phyloP scores from a whole-genome alignment of 1,140 invertebrate species.

The Oncopodura yosiiana region DNA sequence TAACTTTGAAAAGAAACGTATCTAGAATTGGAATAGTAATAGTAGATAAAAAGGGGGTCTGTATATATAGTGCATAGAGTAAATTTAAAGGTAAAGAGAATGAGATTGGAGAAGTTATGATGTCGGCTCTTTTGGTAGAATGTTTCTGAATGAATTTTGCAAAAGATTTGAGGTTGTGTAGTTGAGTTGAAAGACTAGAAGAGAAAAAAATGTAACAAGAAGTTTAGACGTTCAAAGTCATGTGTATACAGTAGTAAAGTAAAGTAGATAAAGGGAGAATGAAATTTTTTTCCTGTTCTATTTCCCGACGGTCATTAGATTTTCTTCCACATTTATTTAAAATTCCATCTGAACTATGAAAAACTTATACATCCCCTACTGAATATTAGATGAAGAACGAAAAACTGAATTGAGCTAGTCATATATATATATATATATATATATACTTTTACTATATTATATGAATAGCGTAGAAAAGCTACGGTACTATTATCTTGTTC shows the following conservation, averaged over 20 bases:
- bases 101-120: constrained; percentile 1
- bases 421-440: no score
- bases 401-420: no score
- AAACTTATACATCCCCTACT: constrained; percentile 33
- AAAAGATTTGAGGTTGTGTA: constrained; percentile 28
- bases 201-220: constrained; percentile 14
- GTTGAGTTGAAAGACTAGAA: no score
- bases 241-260: neutral
- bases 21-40: no score
- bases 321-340: constrained; percentile 36
- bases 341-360: constrained; percentile 35
- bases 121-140: constrained; percentile 19
- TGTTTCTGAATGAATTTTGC: constrained; percentile 30
- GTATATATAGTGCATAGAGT: no score
- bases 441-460: no score
- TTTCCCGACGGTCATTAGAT: constrained; percentile 36
- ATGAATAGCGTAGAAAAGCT: no score
- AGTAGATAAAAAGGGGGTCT: no score
- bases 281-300: no score
- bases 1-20: no score
- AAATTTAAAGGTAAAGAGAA: neutral
- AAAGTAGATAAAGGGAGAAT: no score
- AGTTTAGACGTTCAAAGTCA: constrained; percentile 9
- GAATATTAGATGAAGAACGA: constrained; percentile 35
- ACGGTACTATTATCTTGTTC: no score